Evolutionary conservation across 2,113 vertebrate genomes (phyloP).

Genomic region (Etheostoma cragini): DNA sequence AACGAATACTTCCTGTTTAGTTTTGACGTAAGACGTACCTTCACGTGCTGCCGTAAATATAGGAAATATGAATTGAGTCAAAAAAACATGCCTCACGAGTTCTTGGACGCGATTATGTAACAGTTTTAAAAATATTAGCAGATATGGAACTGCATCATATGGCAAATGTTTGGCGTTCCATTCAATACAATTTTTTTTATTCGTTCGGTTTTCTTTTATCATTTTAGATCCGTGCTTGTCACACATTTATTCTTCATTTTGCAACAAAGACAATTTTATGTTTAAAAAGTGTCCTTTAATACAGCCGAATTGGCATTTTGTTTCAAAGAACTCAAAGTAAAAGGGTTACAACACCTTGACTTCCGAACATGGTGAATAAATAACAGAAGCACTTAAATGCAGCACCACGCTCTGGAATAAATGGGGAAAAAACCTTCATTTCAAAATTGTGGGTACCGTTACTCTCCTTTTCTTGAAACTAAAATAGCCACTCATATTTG

Average conservation of each 20-base stretch:
- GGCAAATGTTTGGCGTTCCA: neutral
- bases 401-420: neutral
- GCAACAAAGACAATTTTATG: neutral
- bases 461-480: neutral
- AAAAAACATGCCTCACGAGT: neutral
- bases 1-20: conserved; percentile 51
- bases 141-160: neutral
- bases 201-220: neutral
- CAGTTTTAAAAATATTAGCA: neutral
- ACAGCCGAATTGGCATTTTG: neutral
- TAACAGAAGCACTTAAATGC: neutral
- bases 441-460: neutral
- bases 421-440: neutral
- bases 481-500: neutral
- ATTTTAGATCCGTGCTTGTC: neutral
- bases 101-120: neutral
- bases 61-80: accelerated
- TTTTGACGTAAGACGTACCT: conserved; percentile 43
- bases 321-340: neutral
- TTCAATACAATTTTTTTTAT: neutral
- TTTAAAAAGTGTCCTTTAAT: too few species aligned
- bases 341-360: neutral
- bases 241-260: neutral
- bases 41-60: conserved; percentile 37
- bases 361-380: accelerated